phyloP scores from a whole-genome alignment of 2,888 invertebrate genomes.

The Meiosimyza decipiens region DNA sequence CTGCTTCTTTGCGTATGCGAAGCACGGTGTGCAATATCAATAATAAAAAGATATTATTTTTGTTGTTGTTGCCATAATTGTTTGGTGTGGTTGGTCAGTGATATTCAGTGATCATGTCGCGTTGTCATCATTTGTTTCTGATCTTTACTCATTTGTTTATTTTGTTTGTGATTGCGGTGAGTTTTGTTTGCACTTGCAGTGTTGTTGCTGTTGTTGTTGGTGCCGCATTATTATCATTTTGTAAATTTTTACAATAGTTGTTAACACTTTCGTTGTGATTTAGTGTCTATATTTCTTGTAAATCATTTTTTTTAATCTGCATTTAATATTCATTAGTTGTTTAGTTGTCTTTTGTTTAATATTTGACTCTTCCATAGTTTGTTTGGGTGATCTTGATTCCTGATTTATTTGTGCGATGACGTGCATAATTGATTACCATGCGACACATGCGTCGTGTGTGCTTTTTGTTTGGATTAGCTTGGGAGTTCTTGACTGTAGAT shows the following conservation, averaged over 20 bases:
- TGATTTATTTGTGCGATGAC: too few species aligned
- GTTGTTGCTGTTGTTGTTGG: neutral
- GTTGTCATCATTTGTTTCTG: too few species aligned
- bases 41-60: neutral
- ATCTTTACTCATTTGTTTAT: neutral
- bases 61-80: constrained; percentile 5
- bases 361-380: too few species aligned
- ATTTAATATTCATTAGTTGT: neutral
- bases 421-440: too few species aligned
- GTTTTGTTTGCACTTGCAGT: too few species aligned
- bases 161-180: too few species aligned
- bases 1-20: neutral
- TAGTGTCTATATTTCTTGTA: neutral
- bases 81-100: constrained; percentile 13
- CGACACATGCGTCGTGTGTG: too few species aligned
- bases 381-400: too few species aligned
- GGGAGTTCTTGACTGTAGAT: too few species aligned
- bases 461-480: too few species aligned
- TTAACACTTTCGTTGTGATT: constrained; percentile 3
- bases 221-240: neutral
- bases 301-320: neutral
- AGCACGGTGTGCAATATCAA: neutral
- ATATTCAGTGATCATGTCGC: constrained; percentile 6
- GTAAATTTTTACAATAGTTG: neutral
- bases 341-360: neutral